Percentiles rank a stretch among this genome's conserved stretches.
phyloP scores from a whole-genome alignment of 2,797 vertebrate species.

The Hapalemur alaotrensis region DNA sequence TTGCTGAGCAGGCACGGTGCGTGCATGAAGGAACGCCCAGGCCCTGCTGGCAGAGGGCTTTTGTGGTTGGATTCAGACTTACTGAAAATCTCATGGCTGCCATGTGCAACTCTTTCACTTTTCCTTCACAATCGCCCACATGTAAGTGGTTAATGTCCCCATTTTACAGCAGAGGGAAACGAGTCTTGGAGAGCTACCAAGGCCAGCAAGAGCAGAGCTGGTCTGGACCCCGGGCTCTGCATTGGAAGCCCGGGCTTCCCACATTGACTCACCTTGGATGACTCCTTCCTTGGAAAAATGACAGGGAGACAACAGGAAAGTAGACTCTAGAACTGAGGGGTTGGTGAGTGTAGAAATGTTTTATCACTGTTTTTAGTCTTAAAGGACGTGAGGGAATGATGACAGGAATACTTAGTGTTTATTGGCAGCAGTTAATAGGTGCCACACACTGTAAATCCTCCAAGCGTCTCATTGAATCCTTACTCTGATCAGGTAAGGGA shows the following conservation, averaged over 20 bases:
- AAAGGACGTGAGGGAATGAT: neutral
- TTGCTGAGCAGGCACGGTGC: neutral
- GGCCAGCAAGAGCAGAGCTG: neutral
- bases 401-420: neutral
- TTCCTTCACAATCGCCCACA: neutral
- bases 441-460: too few relatives aligned
- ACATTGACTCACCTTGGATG: neutral
- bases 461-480: neutral
- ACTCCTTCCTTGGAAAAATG: neutral
- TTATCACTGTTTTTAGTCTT: neutral
- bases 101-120: neutral
- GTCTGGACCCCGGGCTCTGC: neutral
- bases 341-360: neutral
- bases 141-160: neutral
- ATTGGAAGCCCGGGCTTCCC: neutral
- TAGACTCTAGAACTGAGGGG: neutral
- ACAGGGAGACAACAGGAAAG: neutral
- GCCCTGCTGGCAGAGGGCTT: neutral
- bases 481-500: neutral
- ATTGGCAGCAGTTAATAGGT: neutral
- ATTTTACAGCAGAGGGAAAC: neutral
- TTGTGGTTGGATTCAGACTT: neutral
- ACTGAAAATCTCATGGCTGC: neutral
- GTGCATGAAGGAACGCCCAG: neutral
- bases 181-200: neutral